Conservation (phyloP, 2,888 invertebrate species). For the Ochropacha duplaris region DNA sequence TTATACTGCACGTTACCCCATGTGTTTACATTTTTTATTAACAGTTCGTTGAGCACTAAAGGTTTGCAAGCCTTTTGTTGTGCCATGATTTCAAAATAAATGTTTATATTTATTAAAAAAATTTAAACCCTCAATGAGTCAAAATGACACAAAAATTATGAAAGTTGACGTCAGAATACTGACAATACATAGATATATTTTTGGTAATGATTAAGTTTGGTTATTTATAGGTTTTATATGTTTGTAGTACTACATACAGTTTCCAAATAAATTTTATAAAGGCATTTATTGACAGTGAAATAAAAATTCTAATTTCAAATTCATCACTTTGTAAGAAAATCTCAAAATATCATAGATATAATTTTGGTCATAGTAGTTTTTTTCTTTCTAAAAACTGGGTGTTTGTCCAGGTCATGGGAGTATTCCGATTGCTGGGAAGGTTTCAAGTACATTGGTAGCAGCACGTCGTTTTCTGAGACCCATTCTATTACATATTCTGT, state of each 20-base stretch:
- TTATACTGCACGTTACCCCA: slow-evolving; percentile 79
- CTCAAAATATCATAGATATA: slow-evolving; percentile 35
- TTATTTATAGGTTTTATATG: too few species aligned
- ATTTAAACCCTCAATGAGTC: background rate
- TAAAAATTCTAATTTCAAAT: background rate
- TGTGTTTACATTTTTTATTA: slow-evolving; percentile 70
- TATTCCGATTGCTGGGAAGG: slow-evolving; percentile 40
- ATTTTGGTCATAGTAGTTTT: slow-evolving; percentile 29
- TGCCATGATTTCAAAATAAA: slow-evolving; percentile 37
- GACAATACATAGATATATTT: background rate
- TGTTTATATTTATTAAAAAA: slow-evolving; percentile 3
- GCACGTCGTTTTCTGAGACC: slow-evolving; percentile 58
- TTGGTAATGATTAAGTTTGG: background rate
- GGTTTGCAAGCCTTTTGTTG: slow-evolving; percentile 46
- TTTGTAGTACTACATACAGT: too few species aligned
- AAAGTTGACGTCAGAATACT: background rate
- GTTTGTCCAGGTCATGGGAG: slow-evolving; percentile 34
- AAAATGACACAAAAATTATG: background rate
- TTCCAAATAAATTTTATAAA: background rate
- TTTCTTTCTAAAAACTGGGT: slow-evolving; percentile 43
- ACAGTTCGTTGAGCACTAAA: slow-evolving; percentile 53
- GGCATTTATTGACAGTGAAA: background rate
- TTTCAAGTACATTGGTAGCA: slow-evolving; percentile 65
- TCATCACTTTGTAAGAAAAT: background rate
- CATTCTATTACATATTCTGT: slow-evolving; percentile 66